phyloP scores from a whole-genome alignment of 2,113 vertebrate species.

The Dipodomys stephensi region DNA sequence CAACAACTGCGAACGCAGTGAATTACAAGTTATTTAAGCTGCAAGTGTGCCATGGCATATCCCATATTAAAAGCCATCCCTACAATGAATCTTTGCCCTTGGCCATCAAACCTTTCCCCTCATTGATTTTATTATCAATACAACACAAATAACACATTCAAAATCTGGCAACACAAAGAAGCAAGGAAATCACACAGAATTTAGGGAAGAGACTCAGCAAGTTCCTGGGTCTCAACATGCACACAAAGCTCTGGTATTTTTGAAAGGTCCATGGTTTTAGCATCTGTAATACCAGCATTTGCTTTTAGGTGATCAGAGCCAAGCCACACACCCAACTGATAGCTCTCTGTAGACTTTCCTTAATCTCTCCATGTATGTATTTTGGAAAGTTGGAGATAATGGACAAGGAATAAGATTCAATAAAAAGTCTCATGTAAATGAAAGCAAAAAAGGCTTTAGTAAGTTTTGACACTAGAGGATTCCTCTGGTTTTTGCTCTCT shows the following conservation, averaged over 20 bases:
- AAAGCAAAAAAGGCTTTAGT: slow-evolving; percentile 47
- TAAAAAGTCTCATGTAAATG: slow-evolving; percentile 34
- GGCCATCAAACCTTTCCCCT: not conserved
- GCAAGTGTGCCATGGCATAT: not conserved
- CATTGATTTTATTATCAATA: slow-evolving; percentile 38
- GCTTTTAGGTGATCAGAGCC: slow-evolving; percentile 42
- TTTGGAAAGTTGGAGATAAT: slow-evolving; percentile 60
- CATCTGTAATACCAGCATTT: slow-evolving; percentile 41
- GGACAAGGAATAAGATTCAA: slow-evolving; percentile 49
- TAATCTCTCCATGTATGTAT: slow-evolving; percentile 39
- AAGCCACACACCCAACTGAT: slow-evolving; percentile 38
- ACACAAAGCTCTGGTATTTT: not conserved
- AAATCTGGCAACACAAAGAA: slow-evolving; percentile 30
- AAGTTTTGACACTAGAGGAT: not conserved
- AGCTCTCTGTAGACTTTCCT: slow-evolving; percentile 60
- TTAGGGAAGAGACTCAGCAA: slow-evolving; percentile 1
- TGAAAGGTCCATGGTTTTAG: not conserved
- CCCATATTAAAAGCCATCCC: not conserved
- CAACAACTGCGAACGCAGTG: slow-evolving; percentile 9
- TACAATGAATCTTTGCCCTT: not conserved
- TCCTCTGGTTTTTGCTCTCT: slow-evolving; percentile 43
- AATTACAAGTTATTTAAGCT: slow-evolving; percentile 36
- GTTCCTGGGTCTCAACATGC: not conserved
- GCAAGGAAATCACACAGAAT: not conserved
- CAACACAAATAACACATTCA: slow-evolving; percentile 35